Evolutionary conservation across 2,113 vertebrate species (phyloP).

Genomic region (Piprites chloris): DNA sequence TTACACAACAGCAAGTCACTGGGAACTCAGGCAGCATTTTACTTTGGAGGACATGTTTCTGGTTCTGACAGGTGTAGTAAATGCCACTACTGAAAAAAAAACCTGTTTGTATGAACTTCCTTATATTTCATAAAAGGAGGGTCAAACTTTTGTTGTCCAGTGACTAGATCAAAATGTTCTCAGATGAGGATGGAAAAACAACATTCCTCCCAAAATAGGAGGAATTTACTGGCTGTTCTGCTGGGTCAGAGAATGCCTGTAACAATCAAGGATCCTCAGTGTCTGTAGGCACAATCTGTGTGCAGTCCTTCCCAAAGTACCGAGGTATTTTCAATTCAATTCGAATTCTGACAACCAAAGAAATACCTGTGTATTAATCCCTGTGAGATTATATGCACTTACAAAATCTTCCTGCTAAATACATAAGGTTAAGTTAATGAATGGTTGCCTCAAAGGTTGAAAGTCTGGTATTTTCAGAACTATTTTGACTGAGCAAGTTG

Average conservation of each 20-base stretch:
- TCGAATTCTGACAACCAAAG: neutral
- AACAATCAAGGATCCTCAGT: neutral
- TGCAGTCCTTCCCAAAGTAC: neutral
- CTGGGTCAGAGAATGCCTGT: neutral
- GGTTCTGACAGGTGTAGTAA: neutral
- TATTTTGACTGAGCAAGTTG: neutral
- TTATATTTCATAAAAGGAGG: neutral
- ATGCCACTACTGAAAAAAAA: neutral
- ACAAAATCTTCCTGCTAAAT: neutral
- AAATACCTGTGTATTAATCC: neutral
- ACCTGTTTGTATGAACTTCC: neutral
- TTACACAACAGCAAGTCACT: neutral
- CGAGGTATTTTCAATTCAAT: neutral
- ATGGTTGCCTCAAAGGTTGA: neutral
- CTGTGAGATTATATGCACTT: neutral
- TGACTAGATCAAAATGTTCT: constrained; percentile 27
- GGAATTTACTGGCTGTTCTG: neutral
- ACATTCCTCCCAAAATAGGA: constrained; percentile 21
- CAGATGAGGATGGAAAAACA: constrained; percentile 14
- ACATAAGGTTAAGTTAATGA: neutral
- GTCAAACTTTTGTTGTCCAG: neutral
- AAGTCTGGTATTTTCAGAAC: neutral
- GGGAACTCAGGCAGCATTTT: neutral
- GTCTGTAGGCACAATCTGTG: neutral
- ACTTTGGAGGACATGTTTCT: neutral